Percentiles rank a stretch among this genome's conserved stretches.
These are phyloP conservation scores for Xenopus tropicalis DNA, from an alignment of 2,113 vertebrate genomes.

Conservation along the genomic window DNA sequence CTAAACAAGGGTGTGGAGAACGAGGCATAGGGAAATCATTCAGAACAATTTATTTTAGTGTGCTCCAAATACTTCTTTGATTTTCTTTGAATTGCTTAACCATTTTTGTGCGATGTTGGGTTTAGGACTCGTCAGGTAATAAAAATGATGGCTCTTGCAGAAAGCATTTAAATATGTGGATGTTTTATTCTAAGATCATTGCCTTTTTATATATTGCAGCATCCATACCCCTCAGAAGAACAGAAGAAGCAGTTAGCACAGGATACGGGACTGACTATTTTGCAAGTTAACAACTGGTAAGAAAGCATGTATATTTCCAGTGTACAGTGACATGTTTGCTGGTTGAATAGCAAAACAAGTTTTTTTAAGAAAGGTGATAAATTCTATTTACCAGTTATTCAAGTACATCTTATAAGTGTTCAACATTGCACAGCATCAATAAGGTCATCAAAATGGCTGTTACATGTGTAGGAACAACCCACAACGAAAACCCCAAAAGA, in stretches of 20 bases:
- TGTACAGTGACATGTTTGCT: no score
- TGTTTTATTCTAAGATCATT: background rate
- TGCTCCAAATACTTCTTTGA: no score
- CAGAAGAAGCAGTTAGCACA: constrained; percentile 99
- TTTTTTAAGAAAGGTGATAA: background rate
- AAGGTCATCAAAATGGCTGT: no score
- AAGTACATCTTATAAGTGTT: no score
- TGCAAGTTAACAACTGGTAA: constrained; percentile 99
- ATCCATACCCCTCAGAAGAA: constrained; percentile 98
- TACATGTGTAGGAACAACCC: no score
- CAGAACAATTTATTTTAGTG: no score
- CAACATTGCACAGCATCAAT: no score
- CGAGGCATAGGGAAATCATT: no score
- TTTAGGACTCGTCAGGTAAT: background rate
- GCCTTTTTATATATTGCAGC: constrained; percentile 69
- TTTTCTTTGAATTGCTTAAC: constrained; percentile 54
- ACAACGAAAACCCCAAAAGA: no score
- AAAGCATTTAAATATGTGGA: no score
- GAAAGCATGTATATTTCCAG: constrained; percentile 58
- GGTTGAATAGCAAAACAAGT: background rate
- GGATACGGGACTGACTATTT: constrained; percentile 98
- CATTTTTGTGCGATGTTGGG: constrained; percentile 18
- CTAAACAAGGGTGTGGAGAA: no score
- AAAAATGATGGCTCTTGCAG: no score
- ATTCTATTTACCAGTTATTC: background rate